Evolutionary conservation across 64 coral and sea anemone species (phyloP), one percentile per base, ranked within the genome.

Genomic region (Catalaphyllia jardinei): DNA sequence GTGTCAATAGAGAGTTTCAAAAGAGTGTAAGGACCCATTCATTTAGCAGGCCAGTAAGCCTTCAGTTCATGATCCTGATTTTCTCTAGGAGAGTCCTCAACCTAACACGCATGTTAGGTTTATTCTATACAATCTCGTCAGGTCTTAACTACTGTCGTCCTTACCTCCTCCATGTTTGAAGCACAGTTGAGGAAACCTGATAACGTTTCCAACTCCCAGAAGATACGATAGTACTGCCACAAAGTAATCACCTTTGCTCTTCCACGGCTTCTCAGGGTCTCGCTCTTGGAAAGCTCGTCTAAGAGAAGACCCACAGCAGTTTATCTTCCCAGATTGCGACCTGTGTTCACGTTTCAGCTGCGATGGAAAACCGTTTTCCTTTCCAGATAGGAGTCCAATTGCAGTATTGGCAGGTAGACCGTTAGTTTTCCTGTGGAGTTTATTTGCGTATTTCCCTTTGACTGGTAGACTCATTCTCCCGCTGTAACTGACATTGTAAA

Each of bases 131-230:
- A 46, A 6, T 46, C 39, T 46, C 5, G 39, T 8, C 39, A 8
- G 39, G 39, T 46, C 4, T 46, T 46, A 57, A 13, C 0, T 14
- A 13, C 54, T 11, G 1, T 16, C 22, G 7, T 73, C 67, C 88
- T 88, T 72, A 97, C 95, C 95, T 87, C 95, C 95, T 85, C 95
- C 95, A 33, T 97, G 78, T 60, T 97, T 87, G 77, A 76, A 89
- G 59, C 91, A 97, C 51, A 97, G 85, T 24, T 83, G 78, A 11
- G 95, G 93, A 39, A 97, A 97, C 29, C 92, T 77, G 4, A 97
- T 51, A 8, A 97, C 92, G 38, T 97, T 97, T 20, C 95, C 92
- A 75, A 97, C 65, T 74, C 91, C 95, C 49, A 97, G 67, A 67
- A 94, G 86, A 86, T 89, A 93, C 7, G 95, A 72, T 52, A 97